phyloP scores from a whole-genome alignment of 1,140 invertebrate genomes.

The Dinoponera quadriceps region DNA sequence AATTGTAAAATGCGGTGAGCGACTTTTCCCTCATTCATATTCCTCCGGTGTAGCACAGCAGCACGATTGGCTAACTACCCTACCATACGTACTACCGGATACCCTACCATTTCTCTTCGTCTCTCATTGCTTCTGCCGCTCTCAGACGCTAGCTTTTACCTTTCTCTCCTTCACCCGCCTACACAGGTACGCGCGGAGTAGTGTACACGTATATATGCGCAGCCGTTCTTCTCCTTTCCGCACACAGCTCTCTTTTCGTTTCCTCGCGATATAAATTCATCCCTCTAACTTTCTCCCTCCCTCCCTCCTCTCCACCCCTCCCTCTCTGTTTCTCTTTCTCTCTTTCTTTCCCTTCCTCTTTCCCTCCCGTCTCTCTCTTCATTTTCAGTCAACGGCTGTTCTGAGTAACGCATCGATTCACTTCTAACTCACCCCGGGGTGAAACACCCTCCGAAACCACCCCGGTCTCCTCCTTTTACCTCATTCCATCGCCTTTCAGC shows the following conservation, averaged over 20 bases:
- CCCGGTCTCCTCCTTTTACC: conserved; percentile 58
- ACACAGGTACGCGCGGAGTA: conserved; percentile 39
- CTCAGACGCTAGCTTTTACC: conserved; percentile 50
- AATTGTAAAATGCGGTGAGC: conserved; percentile 81
- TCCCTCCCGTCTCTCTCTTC: conserved; percentile 61
- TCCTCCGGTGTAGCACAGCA: conserved; percentile 80
- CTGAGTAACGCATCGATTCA: conserved; percentile 82
- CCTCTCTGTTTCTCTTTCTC: conserved; percentile 43
- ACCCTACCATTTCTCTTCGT: conserved; percentile 66
- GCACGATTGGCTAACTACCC: conserved; percentile 84
- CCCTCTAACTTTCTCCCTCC: conserved; percentile 50
- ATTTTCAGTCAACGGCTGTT: conserved; percentile 79
- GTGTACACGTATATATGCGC: conserved; percentile 24
- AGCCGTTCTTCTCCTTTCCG: conserved; percentile 22
- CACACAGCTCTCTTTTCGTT: conserved; percentile 26
- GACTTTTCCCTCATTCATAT: conserved; percentile 83
- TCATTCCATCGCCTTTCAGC: conserved; percentile 57
- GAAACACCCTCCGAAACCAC: conserved; percentile 67
- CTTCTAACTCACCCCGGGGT: conserved; percentile 74
- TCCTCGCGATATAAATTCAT: conserved; percentile 64
- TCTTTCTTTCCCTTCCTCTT: conserved; percentile 22
- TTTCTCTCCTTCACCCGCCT: background rate
- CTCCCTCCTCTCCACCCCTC: conserved; percentile 27
- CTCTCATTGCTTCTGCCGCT: conserved; percentile 43
- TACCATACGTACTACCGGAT: conserved; percentile 73